Evolutionary conservation across 2,797 vertebrate species (phyloP), one percentile per base, ranked within the genome.

Genomic region (Hyperoplus immaculatus): DNA sequence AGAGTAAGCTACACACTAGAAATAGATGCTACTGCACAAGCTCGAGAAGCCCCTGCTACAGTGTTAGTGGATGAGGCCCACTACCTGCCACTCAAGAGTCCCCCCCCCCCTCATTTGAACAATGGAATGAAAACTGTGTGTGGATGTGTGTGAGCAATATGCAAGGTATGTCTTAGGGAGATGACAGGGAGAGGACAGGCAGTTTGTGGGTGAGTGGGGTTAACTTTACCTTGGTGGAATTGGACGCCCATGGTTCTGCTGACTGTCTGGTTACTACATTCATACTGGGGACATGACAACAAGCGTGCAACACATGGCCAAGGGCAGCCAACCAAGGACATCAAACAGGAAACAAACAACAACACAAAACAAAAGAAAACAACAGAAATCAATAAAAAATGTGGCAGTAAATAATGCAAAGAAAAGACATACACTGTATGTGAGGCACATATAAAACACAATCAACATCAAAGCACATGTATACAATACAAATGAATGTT

Each of bases 201-300:
- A 80, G 71, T 64, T 29, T 67, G 55, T 66, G 70, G 76, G 79
- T 91, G 72, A 89, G 83, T 85, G 85, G 81, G 29, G 84, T 92
- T 89, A 85, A 93, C 89, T 88, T 95, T 95, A 96, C 95, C 95
- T 96, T 95, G 91, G 92, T 91, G 88, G 86, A 92, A 82, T 90
- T 91, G 94, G 93, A 92, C 78, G 92, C 90, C 93, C 88, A 83
- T 89, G 91, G 93, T 72, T 90, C 89, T 93, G 94, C 74, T 92
- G 88, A 93, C 85, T 95, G 94, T 89, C 91, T 95, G 93, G 93
- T 29, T 29, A 29, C 87, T 95, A 95, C 87, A 91, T 89, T 96
- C 94, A 95, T 92, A 96, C 95, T 95, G 93, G 87, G 29, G 91
- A 93, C 90, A 89, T 88, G 89, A 90, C 83, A 92, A 94, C 85